A percentile compares a stretch with the other conserved stretches of the same genome.
These are phyloP conservation scores for Aleiodes testaceus DNA, from an alignment of 2,888 invertebrate species.

Conservation along the genomic window DNA sequence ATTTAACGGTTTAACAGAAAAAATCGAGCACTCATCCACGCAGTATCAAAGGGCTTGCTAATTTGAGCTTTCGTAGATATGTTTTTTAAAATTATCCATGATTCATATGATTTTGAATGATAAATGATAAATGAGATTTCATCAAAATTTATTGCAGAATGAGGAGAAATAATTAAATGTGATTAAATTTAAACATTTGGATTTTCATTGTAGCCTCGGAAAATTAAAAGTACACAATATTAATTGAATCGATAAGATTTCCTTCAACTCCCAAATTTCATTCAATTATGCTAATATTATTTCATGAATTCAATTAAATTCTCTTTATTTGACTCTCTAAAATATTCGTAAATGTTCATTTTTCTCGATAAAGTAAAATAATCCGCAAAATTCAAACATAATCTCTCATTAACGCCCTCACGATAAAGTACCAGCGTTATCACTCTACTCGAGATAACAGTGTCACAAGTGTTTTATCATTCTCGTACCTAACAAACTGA, in stretches of 20 bases:
- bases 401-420: constrained; percentile 8
- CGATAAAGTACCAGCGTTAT: constrained; percentile 6
- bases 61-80: constrained; percentile 38
- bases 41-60: constrained; percentile 37
- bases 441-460: constrained; percentile 2
- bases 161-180: background rate
- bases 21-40: constrained; percentile 23
- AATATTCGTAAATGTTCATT: background rate
- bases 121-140: background rate
- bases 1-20: constrained; percentile 9
- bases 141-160: background rate
- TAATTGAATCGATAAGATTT: constrained; percentile 4
- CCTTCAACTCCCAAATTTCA: background rate
- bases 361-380: background rate
- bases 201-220: background rate
- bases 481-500: constrained; percentile 26
- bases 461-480: constrained; percentile 8
- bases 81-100: background rate
- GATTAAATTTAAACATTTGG: no score
- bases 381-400: background rate
- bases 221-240: constrained; percentile 7
- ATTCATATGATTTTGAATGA: no score
- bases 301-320: background rate
- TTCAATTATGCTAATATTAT: background rate
- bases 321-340: background rate